A percentile compares a stretch with the other conserved stretches of the same genome.
Evolutionary conservation across 2,888 invertebrate species (phyloP).

Genomic region (Incurvaria masculella): DNA sequence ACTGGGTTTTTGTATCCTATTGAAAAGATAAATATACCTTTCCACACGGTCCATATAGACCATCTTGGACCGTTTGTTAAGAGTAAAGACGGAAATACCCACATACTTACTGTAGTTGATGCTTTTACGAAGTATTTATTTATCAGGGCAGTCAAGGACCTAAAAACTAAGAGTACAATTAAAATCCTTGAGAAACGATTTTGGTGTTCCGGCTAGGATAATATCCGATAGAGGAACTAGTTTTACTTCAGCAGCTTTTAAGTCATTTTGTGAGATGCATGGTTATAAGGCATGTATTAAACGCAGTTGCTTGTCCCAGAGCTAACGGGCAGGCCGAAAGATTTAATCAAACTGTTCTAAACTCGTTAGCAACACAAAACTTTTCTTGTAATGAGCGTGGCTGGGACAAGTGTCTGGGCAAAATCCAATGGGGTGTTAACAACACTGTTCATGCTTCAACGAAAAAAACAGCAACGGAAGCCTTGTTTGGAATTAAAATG

Average conservation of each 20-base stretch:
- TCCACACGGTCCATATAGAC: conserved; percentile 33
- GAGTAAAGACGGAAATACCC: conserved; percentile 22
- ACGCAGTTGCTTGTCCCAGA: too few relatives aligned
- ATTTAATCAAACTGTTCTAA: conserved; percentile 22
- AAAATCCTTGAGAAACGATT: conserved; percentile 20
- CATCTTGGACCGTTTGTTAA: conserved; percentile 31
- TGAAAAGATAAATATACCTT: conserved; percentile 25
- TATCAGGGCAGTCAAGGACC: conserved; percentile 22
- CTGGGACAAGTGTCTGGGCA: conserved; percentile 24
- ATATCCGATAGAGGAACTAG: conserved; percentile 28
- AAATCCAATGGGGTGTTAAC: conserved; percentile 19
- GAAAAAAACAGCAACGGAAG: conserved; percentile 16
- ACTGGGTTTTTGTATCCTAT: conserved; percentile 32
- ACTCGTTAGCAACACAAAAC: conserved; percentile 19
- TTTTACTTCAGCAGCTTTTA: conserved; percentile 26
- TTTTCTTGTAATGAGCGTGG: conserved; percentile 19
- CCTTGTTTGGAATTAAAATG: conserved; percentile 18
- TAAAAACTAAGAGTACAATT: conserved; percentile 21
- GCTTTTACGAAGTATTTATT: conserved; percentile 28
- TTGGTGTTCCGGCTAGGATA: conserved; percentile 17
- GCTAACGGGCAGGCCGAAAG: conserved; percentile 19
- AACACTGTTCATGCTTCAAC: conserved; percentile 19
- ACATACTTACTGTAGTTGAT: conserved; percentile 27
- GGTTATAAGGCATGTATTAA: conserved; percentile 17
- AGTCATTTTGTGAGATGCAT: conserved; percentile 22